Conservation (phyloP, 1,140 invertebrate genomes). For the Maniola jurtina region DNA sequence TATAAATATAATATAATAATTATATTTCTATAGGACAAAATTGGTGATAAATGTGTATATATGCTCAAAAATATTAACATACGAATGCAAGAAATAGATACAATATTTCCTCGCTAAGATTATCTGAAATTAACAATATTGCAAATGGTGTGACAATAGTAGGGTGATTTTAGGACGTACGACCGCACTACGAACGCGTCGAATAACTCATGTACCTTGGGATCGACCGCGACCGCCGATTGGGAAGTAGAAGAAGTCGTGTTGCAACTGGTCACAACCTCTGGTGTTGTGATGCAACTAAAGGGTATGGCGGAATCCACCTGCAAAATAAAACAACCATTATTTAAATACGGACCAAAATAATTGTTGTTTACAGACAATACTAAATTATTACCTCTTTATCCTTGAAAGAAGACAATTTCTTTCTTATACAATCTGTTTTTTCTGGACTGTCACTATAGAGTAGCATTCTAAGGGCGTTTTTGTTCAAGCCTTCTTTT, state of each 20-base stretch:
- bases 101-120: background rate
- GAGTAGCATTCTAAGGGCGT: slow-evolving; percentile 48
- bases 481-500: slow-evolving; percentile 46
- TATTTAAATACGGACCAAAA: slow-evolving; percentile 8
- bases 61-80: too few species aligned
- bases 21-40: too few species aligned
- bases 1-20: too few species aligned
- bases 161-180: background rate
- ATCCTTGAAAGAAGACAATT: slow-evolving; percentile 16
- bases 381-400: slow-evolving; percentile 48
- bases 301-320: slow-evolving; percentile 72
- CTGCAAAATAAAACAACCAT: slow-evolving; percentile 42
- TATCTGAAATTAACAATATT: slow-evolving; percentile 31
- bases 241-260: slow-evolving; percentile 58
- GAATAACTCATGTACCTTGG: slow-evolving; percentile 51
- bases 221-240: slow-evolving; percentile 53
- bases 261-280: slow-evolving; percentile 68
- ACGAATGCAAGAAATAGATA: background rate
- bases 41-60: too few species aligned
- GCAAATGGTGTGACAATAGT: slow-evolving; percentile 47
- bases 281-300: slow-evolving; percentile 73
- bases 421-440: slow-evolving; percentile 24
- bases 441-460: slow-evolving; percentile 43
- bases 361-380: slow-evolving; percentile 2
- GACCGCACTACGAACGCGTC: background rate